Conservation (phyloP, 2,113 vertebrate species). For the Danio rerio region GRCz12tu NC_133195.1:40366001-40366500, state of each 20-base stretch:
- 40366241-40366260: conserved; percentile 48
- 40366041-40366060: too few relatives aligned
- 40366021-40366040: too few relatives aligned
- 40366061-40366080: neutral
- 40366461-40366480: conserved; percentile 10
- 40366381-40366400: conserved; percentile 42
- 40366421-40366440: conserved; percentile 37
- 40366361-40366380: conserved; percentile 56
- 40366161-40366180: conserved; percentile 4
- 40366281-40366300: conserved; percentile 46
- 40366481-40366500: conserved; percentile 14
- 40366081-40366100: neutral
- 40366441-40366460: conserved; percentile 6
- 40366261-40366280: conserved; percentile 60
- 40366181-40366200: neutral
- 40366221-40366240: conserved; percentile 57
- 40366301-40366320: conserved; percentile 61
- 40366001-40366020: too few relatives aligned
- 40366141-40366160: neutral
- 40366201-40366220: conserved; percentile 33
- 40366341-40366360: conserved; percentile 42
- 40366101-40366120: neutral
- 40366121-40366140: neutral
- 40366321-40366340: conserved; percentile 37
- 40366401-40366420: conserved; percentile 49